Evolutionary conservation across 1,140 invertebrate genomes (phyloP), one percentile per base, ranked within the genome.

Genomic region (Hestina assimilis): DNA sequence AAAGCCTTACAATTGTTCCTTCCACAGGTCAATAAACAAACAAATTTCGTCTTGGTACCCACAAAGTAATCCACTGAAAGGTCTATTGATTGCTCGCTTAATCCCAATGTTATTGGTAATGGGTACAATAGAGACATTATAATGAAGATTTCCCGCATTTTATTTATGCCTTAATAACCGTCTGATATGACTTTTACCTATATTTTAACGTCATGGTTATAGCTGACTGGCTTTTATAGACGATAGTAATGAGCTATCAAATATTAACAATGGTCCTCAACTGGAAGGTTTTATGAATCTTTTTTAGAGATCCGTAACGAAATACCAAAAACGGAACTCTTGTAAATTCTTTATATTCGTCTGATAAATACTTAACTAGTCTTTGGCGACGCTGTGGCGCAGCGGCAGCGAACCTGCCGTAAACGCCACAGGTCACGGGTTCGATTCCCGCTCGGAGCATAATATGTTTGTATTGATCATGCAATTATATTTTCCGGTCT

Each of bases 21-120:
- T 9, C 31, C 48, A 42, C 63, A 72, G 0, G 47, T 55, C 15
- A 72, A 28, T 12, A 69, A 41, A 38, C 69, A 72, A 12, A 66
- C 17, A 45, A 29, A 56, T 23, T 59, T 63, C 0, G 64, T 41
- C 7, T 59, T 9, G 31, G 54, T 61, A 11, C 50, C 31, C 15
- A 55, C 42, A 15, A 72, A 69, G 12, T 69, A 69, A 8, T 66
- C 54, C 5, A 66, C 7, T n/a, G 41, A 38, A 12, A 62, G 47
- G 0, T 57, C 29, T 6, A 55, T 26, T 0, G 20, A 19, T 8
- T 31, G n/a, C 1, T 35, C 31, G 9, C 12, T 14, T 8, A 35
- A 15, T 4, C 42, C 31, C 21, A 55, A 23, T 20, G 26, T 38
- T 8, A 33, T 12, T 8, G 42, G 42, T 46, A 14, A 19, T 3